Evolutionary conservation across 2,797 vertebrate species (phyloP).

Genomic region (Galaxias olidus): DNA sequence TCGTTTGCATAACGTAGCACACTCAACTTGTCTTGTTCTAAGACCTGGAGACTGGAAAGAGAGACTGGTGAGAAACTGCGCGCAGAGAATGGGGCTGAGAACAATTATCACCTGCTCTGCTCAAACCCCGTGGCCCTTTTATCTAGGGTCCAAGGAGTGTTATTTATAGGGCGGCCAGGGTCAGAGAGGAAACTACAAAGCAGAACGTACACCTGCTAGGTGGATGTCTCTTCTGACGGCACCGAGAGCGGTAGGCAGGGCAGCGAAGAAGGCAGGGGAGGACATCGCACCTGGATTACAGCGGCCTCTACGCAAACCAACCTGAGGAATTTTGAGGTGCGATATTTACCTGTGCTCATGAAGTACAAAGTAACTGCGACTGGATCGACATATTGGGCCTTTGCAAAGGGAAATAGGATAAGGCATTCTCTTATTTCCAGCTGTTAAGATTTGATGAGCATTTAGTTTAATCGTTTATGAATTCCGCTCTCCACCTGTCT

Average conservation of each 20-base stretch:
- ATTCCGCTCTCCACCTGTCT: no score
- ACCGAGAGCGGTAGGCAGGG: slow-evolving; percentile 34
- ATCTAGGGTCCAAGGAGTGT: slow-evolving; percentile 23
- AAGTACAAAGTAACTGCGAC: background rate
- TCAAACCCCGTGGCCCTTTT: slow-evolving; percentile 33
- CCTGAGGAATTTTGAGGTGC: slow-evolving; percentile 34
- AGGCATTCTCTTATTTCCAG: no score
- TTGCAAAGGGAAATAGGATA: no score
- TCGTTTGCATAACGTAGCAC: slow-evolving; percentile 23
- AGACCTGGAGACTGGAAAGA: slow-evolving; percentile 9
- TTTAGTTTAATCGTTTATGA: no score
- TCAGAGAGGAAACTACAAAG: slow-evolving; percentile 44
- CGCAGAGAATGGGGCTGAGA: slow-evolving; percentile 13
- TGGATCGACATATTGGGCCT: no score
- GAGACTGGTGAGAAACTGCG: background rate
- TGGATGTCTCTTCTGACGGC: slow-evolving; percentile 44
- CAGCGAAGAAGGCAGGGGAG: slow-evolving; percentile 18
- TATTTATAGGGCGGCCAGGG: slow-evolving; percentile 51
- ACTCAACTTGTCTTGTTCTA: slow-evolving; percentile 30
- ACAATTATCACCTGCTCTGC: slow-evolving; percentile 36
- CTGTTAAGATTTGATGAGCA: no score
- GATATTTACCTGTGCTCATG: background rate
- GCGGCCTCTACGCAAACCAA: slow-evolving; percentile 35
- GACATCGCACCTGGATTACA: slow-evolving; percentile 48
- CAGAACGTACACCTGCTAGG: slow-evolving; percentile 52